A percentile compares a stretch with the other conserved stretches of the same genome.
phyloP scores from a whole-genome alignment of 2,888 invertebrate species.

The Agrochola lychnidis region DNA sequence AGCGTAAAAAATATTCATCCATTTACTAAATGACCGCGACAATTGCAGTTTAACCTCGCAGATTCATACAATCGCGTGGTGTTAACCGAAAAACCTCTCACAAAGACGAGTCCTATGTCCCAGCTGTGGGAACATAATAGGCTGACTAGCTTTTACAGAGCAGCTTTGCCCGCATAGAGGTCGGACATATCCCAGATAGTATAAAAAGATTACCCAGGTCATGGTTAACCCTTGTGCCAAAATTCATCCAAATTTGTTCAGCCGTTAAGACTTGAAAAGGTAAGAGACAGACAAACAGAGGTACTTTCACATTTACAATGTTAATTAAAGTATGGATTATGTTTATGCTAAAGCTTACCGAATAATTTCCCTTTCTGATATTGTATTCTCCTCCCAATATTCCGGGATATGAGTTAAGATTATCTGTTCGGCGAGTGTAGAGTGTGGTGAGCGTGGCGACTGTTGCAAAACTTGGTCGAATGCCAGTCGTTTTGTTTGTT shows the following conservation, averaged over 20 bases:
- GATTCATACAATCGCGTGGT: background rate
- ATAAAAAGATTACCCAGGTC: background rate
- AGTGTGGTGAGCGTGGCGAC: slow-evolving; percentile 15
- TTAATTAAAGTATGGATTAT: background rate
- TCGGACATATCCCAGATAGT: background rate
- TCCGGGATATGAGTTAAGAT: slow-evolving; percentile 54
- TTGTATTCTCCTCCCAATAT: slow-evolving; percentile 35
- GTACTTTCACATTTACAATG: background rate
- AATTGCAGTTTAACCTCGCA: background rate
- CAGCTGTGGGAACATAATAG: background rate
- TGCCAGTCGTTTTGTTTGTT: slow-evolving; percentile 63
- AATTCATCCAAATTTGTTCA: background rate
- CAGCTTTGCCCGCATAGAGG: background rate
- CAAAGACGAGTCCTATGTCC: too few relatives aligned
- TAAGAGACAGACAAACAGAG: background rate
- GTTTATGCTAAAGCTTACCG: background rate
- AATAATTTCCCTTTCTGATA: slow-evolving; percentile 6
- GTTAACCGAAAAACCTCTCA: background rate
- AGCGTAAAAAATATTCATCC: background rate
- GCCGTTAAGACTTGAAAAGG: background rate
- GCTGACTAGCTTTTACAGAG: background rate
- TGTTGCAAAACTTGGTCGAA: slow-evolving; percentile 61
- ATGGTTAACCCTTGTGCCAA: background rate
- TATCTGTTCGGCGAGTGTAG: slow-evolving; percentile 34
- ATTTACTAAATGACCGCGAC: background rate